Evolutionary conservation across 2,888 invertebrate species (phyloP), one percentile per base, ranked within the genome.

Genomic region (Sinhomidia bicolor): DNA sequence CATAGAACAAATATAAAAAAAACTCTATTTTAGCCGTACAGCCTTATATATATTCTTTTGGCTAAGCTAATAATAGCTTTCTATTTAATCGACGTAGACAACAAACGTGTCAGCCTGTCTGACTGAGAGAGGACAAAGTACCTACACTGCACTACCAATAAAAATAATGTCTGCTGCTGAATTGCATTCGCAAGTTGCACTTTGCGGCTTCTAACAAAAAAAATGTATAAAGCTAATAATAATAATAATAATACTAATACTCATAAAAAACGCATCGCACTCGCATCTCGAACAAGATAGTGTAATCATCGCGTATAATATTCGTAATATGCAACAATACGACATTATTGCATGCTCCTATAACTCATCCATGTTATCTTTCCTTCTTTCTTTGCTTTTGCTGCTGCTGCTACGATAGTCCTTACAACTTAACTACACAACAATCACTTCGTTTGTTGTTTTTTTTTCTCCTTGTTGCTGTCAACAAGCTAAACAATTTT

Each of bases 41-140:
- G n/a, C n/a, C n/a, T n/a, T n/a, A n/a, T n/a, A n/a, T n/a, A n/a
- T n/a, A n/a, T n/a, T n/a, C n/a, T n/a, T 44, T 82, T 80, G 60
- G 62, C 26, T 83, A 84, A 57, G 84, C 51, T 84, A 84, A 84
- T 84, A 84, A 84, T 84, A 84, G 84, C 76, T 84, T 84, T 84
- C 76, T 84, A 76, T 68, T 68, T 68, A 68, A 68, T 68, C 68
- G 68, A 68, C 68, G 62, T 60, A 41, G 84, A 84, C 84, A 84
- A 76, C 74, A 23, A 65, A 74, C 76, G 84, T 84, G 84, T 76
- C 84, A 84, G 44, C 17, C 54, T 54, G 36, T 14, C 32, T 23
- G 71, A 65, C n/a, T n/a, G n/a, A n/a, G n/a, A n/a, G 6, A 65
- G 62, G 29, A 65, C 62, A 65, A 65, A n/a, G n/a, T 32, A 65